Conservation (phyloP, 2,888 invertebrate species). For the Polyommatus iphigenia region DNA sequence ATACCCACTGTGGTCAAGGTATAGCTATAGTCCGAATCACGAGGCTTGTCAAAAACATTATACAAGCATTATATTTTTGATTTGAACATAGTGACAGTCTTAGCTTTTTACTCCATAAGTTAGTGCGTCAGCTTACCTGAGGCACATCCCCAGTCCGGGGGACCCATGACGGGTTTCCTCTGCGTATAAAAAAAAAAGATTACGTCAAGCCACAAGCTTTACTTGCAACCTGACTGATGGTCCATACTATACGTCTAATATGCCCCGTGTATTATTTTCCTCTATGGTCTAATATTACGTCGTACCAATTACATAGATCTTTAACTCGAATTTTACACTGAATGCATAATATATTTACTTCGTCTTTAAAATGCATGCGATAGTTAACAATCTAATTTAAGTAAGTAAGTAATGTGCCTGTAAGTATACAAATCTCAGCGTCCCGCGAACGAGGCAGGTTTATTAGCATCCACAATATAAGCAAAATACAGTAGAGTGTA, state of each 20-base stretch:
- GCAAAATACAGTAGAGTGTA: too few relatives aligned
- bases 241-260: too few relatives aligned
- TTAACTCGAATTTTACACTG: background rate
- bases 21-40: background rate
- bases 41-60: too few relatives aligned
- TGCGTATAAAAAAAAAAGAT: too few relatives aligned
- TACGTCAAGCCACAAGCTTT: too few relatives aligned
- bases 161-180: too few relatives aligned
- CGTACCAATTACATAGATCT: background rate
- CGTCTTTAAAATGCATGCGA: background rate
- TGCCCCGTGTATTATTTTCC: too few relatives aligned
- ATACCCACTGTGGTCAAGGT: background rate
- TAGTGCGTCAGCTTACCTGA: too few relatives aligned
- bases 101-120: too few relatives aligned
- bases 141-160: too few relatives aligned
- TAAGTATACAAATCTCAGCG: slow-evolving; percentile 1
- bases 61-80: background rate
- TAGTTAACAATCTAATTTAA: background rate
- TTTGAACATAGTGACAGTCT: background rate
- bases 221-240: too few relatives aligned
- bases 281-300: too few relatives aligned
- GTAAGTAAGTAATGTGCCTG: background rate
- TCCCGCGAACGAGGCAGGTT: background rate
- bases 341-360: background rate
- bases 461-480: background rate